These are phyloP conservation scores for Drosophila gaucha DNA, from an alignment of 2,888 invertebrate species.

Conservation along the genomic window DNA sequence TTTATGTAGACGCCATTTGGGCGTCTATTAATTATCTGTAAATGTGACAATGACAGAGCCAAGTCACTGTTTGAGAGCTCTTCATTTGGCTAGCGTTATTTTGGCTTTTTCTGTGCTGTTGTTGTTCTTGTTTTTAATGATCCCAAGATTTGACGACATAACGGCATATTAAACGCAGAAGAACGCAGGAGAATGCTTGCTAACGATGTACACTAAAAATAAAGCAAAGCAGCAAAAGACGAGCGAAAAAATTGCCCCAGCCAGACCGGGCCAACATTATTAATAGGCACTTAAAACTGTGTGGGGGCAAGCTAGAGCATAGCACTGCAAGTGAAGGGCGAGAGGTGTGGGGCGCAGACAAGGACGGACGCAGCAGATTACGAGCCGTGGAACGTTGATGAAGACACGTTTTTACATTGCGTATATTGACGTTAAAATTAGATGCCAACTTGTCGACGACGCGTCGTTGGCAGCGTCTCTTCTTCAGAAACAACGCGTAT, in stretches of 20 bases:
- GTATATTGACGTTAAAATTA: conserved; percentile 79
- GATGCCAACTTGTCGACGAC: conserved; percentile 72
- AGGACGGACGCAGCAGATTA: conserved; percentile 52
- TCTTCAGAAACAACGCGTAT: conserved; percentile 66
- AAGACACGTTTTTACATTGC: conserved; percentile 77
- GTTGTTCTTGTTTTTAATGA: conserved; percentile 66
- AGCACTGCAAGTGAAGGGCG: neutral
- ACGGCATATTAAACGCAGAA: conserved; percentile 73
- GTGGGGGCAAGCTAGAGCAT: conserved; percentile 38
- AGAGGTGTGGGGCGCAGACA: neutral
- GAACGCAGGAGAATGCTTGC: conserved; percentile 37
- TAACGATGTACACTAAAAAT: conserved; percentile 72
- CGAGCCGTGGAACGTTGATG: conserved; percentile 63
- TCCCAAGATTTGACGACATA: conserved; percentile 70
- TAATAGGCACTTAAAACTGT: conserved; percentile 73
- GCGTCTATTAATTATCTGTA: conserved; percentile 64
- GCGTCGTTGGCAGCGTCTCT: conserved; percentile 37
- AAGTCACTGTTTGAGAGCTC: conserved; percentile 46
- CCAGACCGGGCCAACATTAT: conserved; percentile 66
- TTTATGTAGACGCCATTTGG: conserved; percentile 58
- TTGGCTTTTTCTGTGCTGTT: neutral
- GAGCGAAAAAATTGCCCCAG: conserved; percentile 48
- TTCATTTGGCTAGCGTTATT: conserved; percentile 6
- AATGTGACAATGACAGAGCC: conserved; percentile 48
- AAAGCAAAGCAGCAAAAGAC: conserved; percentile 54